Conservation (phyloP, 2,797 vertebrate genomes). For the Eupleurogrammus muticus region DNA sequence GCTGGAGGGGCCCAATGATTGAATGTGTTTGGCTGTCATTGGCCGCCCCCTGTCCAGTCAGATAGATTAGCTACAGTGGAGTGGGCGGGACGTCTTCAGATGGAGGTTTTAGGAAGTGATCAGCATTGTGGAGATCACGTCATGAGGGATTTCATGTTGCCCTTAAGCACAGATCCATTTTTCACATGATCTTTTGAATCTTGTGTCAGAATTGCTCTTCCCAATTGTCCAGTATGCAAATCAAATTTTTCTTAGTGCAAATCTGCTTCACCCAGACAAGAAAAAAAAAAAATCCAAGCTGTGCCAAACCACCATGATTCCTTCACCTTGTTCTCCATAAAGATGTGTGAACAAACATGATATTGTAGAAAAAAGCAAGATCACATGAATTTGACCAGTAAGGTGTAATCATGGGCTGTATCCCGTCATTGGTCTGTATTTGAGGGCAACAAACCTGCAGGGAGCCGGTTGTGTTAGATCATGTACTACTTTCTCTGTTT, state of each 20-base stretch:
- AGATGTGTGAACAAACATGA: conserved; percentile 1
- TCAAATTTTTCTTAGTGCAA: conserved; percentile 28
- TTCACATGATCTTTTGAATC: conserved; percentile 18
- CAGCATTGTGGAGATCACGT: conserved; percentile 47
- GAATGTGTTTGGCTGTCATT: conserved; percentile 86
- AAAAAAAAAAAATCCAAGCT: conserved; percentile 6
- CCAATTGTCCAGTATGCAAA: not conserved
- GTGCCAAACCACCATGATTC: conserved; percentile 22
- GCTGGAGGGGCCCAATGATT: conserved; percentile 81
- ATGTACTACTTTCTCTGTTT: conserved; percentile 75
- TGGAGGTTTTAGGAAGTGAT: conserved; percentile 56
- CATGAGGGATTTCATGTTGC: conserved; percentile 59
- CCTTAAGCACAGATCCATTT: conserved; percentile 67
- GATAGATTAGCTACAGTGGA: conserved; percentile 70
- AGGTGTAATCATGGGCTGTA: not conserved
- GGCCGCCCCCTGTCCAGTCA: conserved; percentile 74
- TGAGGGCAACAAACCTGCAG: conserved; percentile 66
- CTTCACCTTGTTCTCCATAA: conserved; percentile 11
- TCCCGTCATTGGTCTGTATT: conserved; percentile 56
- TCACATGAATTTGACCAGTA: not conserved
- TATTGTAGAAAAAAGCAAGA: conserved; percentile 6
- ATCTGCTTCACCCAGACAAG: conserved; percentile 15
- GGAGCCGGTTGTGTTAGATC: conserved; percentile 62
- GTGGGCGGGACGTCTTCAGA: conserved; percentile 67
- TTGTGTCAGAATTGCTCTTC: not conserved